phyloP scores from a whole-genome alignment of 2,888 invertebrate species.

The Helleia helle region DNA sequence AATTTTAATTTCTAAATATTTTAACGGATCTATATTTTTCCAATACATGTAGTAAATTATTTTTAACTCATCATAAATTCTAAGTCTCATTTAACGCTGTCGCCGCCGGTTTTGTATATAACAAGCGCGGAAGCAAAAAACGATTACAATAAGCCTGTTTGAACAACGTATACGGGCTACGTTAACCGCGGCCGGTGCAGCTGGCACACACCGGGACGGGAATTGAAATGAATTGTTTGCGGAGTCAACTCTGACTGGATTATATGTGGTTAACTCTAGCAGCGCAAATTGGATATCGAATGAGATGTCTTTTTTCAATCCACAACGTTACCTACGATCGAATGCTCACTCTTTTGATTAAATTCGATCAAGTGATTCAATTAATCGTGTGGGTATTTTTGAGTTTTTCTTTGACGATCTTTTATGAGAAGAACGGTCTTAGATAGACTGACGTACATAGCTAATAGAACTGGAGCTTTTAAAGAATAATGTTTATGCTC shows the following conservation, averaged over 20 bases:
- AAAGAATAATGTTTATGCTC: too few species aligned
- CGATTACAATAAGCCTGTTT: conserved; percentile 6
- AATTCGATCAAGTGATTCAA: too few species aligned
- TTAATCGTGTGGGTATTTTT: too few species aligned
- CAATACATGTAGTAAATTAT: too few species aligned
- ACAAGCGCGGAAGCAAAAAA: conserved; percentile 9
- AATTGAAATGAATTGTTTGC: conserved; percentile 67
- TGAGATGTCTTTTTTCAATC: conserved; percentile 52
- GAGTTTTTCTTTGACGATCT: too few species aligned
- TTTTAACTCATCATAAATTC: not conserved
- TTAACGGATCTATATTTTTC: not conserved
- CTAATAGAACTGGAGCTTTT: too few species aligned
- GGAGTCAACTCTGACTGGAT: conserved; percentile 37
- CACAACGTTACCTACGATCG: conserved; percentile 26
- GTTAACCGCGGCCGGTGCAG: conserved; percentile 23
- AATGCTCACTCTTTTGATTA: not conserved
- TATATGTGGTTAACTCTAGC: conserved; percentile 45
- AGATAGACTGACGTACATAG: too few species aligned
- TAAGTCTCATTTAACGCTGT: not conserved
- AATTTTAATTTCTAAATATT: too few species aligned
- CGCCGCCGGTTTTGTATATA: conserved; percentile 5
- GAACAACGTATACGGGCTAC: conserved; percentile 8
- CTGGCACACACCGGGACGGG: conserved; percentile 41
- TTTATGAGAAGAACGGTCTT: too few species aligned
- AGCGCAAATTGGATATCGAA: conserved; percentile 56